A percentile compares a stretch with the other conserved stretches of the same genome.
phyloP scores from a whole-genome alignment of 2,888 invertebrate species.

The Apotomis turbidana region DNA sequence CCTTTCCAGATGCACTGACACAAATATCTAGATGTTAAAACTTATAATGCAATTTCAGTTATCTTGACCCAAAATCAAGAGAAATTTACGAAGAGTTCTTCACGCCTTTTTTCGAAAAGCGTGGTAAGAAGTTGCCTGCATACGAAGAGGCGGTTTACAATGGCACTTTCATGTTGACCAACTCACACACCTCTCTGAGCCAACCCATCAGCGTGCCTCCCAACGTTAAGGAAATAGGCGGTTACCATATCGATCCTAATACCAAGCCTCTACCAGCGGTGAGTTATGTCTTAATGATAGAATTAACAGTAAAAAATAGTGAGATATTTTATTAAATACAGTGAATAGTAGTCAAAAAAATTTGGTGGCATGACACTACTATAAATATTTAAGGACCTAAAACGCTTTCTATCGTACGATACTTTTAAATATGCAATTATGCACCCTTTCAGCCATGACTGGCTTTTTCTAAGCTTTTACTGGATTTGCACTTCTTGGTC shows the following conservation, averaged over 20 bases:
- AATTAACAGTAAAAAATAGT: not conserved
- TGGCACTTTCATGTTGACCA: slow-evolving; percentile 47
- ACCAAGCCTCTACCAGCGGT: slow-evolving; percentile 53
- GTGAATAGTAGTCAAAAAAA: too few relatives aligned
- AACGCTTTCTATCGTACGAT: too few relatives aligned
- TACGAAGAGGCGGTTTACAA: slow-evolving; percentile 41
- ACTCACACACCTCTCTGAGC: slow-evolving; percentile 37
- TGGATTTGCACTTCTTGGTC: too few relatives aligned
- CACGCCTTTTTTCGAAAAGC: slow-evolving; percentile 32
- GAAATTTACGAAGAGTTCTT: slow-evolving; percentile 41
- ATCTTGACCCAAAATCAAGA: slow-evolving; percentile 1
- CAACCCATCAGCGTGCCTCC: slow-evolving; percentile 36
- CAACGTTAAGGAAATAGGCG: slow-evolving; percentile 45
- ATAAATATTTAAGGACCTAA: too few relatives aligned
- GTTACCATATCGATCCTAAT: slow-evolving; percentile 51
- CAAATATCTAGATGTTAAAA: not conserved
- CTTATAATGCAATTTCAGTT: slow-evolving; percentile 4
- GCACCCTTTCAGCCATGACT: too few relatives aligned
- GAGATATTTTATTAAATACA: not conserved
- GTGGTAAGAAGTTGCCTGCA: slow-evolving; percentile 25
- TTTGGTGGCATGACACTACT: too few relatives aligned
- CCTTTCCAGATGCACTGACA: too few relatives aligned
- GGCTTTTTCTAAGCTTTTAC: too few relatives aligned
- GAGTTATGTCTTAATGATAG: not conserved
- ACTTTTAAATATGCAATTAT: too few relatives aligned